Base-by-base conservation (phyloP, 2,888 invertebrate genomes). In the Spialia ferax region DNA sequence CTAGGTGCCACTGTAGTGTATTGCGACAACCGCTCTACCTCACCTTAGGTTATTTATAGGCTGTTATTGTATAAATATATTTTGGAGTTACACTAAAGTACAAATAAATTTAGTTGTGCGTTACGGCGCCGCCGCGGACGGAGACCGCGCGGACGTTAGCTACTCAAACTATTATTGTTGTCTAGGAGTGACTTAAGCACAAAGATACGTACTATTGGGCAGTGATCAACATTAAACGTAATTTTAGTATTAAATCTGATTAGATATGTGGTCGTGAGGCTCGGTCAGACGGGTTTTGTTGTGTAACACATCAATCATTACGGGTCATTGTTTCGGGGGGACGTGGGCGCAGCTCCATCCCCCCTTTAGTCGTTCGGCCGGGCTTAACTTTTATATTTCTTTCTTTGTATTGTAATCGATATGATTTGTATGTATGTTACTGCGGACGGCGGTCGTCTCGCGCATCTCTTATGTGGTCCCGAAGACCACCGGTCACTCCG, bases 211-310 rank as follows among this genome's bases (percentile, higher is more conserved):
- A 93, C 92, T 89, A 89, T 88, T 91, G 92, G 93, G 93, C 93
- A 93, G 93, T 93, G 93, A 93, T 93, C 93, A 93, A 93, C 93
- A 93, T 93, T 91, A 86, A 91, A 87, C 88, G 91, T 92, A 92
- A 93, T 86, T 64, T 89, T 91, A 93, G 92, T 86, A 86, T 87
- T 89, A 92, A 90, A 89, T 89, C 90, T 87, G 89, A 88, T 89
- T 91, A 91, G 90, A 85, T 88, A 86, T 78, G 88, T 86, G 83
- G 82, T 86, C 82, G 82, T 78, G 82, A 78, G 83, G 89, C 87
- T 84, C 87, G 89, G 90, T 79, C 83, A 74, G 83, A 78, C 86
- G 81, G 81, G 82, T 86, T 86, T 84, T 83, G 90, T 90, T 89
- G 88, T 87, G 85, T 82, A 81, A 88, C 86, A 87, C 87, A 85